Percentiles rank a stretch among this genome's conserved stretches.
These are phyloP conservation scores for Drosophila nikananu DNA, from an alignment of 1,140 invertebrate genomes.

Conservation along the genomic window DNA sequence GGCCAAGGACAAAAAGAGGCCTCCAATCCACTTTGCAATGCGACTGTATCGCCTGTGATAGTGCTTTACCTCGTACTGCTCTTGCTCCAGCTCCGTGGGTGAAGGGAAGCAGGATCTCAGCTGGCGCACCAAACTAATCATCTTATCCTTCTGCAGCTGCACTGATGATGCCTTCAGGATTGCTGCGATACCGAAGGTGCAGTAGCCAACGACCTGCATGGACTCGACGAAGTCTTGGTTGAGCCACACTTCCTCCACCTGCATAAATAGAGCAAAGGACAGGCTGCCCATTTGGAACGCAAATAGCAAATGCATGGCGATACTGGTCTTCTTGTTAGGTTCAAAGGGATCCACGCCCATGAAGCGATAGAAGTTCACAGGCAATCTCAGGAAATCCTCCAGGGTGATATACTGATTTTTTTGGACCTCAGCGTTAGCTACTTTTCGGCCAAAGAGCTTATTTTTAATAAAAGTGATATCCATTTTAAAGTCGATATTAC, in stretches of 20 bases:
- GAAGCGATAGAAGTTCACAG: constrained; percentile 25
- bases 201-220: constrained; percentile 54
- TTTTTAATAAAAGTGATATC: neutral
- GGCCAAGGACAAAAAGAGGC: constrained; percentile 33
- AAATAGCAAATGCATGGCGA: constrained; percentile 15
- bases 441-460: neutral
- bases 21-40: constrained; percentile 34
- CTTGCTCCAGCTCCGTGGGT: neutral
- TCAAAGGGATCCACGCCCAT: constrained; percentile 42
- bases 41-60: constrained; percentile 23
- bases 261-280: constrained; percentile 12
- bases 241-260: constrained; percentile 7
- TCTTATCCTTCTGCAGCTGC: constrained; percentile 18
- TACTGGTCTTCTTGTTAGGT: neutral
- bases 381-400: constrained; percentile 47
- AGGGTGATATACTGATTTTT: neutral
- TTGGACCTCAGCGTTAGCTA: too few species aligned
- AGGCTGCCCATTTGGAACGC: constrained; percentile 20
- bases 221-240: constrained; percentile 49
- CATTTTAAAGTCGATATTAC: neutral
- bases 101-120: constrained; percentile 55
- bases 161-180: constrained; percentile 31
- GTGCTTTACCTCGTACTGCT: constrained; percentile 21
- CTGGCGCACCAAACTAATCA: constrained; percentile 36
- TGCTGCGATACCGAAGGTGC: constrained; percentile 49